These are phyloP conservation scores for Pontoporia blainvillei DNA, from an alignment of 2,113 vertebrate species.

Conservation along the genomic window DNA sequence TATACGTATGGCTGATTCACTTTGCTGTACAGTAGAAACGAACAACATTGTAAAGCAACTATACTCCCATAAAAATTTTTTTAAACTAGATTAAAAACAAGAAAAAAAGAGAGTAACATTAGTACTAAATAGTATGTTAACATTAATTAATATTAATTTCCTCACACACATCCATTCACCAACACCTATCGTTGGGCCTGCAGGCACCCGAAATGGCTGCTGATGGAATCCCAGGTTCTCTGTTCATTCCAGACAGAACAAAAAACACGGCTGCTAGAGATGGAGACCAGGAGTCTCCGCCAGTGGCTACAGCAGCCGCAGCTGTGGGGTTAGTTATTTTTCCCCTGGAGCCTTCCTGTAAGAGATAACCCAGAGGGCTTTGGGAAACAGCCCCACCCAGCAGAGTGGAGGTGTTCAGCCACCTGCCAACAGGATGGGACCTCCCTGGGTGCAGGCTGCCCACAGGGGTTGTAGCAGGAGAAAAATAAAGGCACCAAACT, in stretches of 20 bases:
- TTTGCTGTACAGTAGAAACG: no score
- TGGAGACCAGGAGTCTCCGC: neutral
- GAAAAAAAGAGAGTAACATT: neutral
- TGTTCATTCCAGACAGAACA: neutral
- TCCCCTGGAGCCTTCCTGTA: slow-evolving; percentile 41
- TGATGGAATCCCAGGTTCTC: neutral
- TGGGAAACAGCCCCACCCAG: slow-evolving; percentile 2
- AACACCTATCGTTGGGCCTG: neutral
- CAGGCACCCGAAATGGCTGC: neutral
- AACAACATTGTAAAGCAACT: no score
- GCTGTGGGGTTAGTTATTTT: neutral
- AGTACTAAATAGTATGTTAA: neutral
- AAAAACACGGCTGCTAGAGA: neutral
- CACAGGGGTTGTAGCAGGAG: neutral
- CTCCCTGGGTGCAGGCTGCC: neutral
- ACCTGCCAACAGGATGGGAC: neutral
- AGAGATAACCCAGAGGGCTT: neutral
- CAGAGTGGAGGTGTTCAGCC: neutral
- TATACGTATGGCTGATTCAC: no score
- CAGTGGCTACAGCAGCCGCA: neutral
- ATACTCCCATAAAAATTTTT: no score
- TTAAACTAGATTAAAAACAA: no score
- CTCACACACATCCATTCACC: neutral
- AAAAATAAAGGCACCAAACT: neutral
- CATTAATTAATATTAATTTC: neutral